A percentile compares a stretch with the other conserved stretches of the same genome.
These are phyloP conservation scores for Scylla paramamosain DNA, from an alignment of 1,140 invertebrate genomes.

Conservation along the genomic window DNA sequence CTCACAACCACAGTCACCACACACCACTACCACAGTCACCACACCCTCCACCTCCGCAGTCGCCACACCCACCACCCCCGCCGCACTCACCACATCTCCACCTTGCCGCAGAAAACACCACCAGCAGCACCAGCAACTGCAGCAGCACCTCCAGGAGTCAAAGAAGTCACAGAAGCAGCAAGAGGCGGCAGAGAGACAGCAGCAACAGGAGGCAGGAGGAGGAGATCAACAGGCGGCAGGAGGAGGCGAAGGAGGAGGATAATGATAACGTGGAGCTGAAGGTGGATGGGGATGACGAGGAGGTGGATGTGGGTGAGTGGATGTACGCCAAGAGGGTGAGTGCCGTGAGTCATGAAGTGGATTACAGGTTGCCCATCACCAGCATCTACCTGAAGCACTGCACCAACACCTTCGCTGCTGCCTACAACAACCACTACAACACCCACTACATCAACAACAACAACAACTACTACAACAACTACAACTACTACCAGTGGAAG, in stretches of 20 bases:
- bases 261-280: constrained; percentile 47
- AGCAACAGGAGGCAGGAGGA: background rate
- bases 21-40: constrained; percentile 25
- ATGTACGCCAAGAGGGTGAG: constrained; percentile 51
- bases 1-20: background rate
- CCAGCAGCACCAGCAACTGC: constrained; percentile 50
- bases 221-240: background rate
- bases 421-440: constrained; percentile 59
- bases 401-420: background rate
- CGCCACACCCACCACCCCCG: background rate
- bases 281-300: constrained; percentile 27
- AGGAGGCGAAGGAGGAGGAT: constrained; percentile 25
- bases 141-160: constrained; percentile 47
- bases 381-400: constrained; percentile 67
- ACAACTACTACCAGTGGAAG: constrained; percentile 63
- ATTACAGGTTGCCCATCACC: constrained; percentile 71
- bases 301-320: constrained; percentile 10
- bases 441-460: constrained; percentile 26
- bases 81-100: background rate
- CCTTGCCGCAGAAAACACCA: background rate
- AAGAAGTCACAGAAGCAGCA: constrained; percentile 21
- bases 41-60: background rate
- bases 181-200: background rate
- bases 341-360: constrained; percentile 64
- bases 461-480: constrained; percentile 40